phyloP scores from a whole-genome alignment of 2,797 vertebrate genomes.

The Neomorphus geoffroyi region DNA sequence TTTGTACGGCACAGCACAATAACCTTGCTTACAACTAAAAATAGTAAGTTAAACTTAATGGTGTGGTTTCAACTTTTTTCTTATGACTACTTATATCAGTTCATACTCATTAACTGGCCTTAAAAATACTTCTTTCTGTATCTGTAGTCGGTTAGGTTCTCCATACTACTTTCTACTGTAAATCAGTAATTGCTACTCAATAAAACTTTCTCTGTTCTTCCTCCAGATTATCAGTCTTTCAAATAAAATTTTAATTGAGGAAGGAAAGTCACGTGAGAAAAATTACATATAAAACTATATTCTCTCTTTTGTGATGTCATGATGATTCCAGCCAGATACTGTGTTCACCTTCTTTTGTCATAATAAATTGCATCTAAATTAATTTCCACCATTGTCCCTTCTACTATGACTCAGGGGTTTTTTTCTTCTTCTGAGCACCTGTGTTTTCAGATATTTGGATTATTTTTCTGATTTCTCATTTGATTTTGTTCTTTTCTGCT shows the following conservation, averaged over 20 bases:
- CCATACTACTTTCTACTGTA: not conserved
- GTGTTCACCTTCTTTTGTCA: constrained; percentile 26
- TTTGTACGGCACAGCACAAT: not conserved
- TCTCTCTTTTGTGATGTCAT: constrained; percentile 29
- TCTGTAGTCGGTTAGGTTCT: not conserved
- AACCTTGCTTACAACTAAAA: not conserved
- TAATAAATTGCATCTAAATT: constrained; percentile 46
- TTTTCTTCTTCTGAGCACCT: constrained; percentile 34
- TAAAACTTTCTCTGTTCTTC: constrained; percentile 2
- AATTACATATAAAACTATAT: constrained; percentile 38
- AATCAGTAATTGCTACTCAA: not conserved
- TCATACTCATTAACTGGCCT: not conserved
- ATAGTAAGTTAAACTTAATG: not conserved
- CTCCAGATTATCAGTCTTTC: not conserved
- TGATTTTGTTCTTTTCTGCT: not conserved
- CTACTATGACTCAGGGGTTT: not conserved
- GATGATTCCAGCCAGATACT: not conserved
- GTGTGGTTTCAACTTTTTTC: not conserved
- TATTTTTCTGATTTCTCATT: constrained; percentile 4
- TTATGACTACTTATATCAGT: not conserved
- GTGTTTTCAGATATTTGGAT: constrained; percentile 41
- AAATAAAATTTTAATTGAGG: constrained; percentile 33
- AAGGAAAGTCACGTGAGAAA: constrained; percentile 33
- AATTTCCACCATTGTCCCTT: constrained; percentile 41
- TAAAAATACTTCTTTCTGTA: not conserved